Base-by-base conservation (phyloP, 53 echinoderm and acorn worm species). In the Echinometra lucunter region DNA sequence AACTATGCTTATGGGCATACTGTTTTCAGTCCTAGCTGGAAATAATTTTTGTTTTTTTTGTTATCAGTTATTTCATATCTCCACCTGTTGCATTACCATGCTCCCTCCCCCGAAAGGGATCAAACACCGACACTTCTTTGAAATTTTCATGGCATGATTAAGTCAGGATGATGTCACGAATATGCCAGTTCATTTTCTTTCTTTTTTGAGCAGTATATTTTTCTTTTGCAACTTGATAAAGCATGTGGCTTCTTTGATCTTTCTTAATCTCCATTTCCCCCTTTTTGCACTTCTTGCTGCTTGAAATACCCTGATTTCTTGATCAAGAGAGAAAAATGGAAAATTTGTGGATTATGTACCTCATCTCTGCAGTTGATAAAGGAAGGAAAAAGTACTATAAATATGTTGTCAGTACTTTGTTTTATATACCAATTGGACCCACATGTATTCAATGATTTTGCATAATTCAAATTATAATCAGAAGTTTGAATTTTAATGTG, bases 391-490 rank as follows among this genome's bases (percentile, higher is more conserved):
- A 85, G 85, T 85, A 85, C 85, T 85, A 85, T 85, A 47, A 85
- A 85, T 81, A n/a, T n/a, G 10, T 16, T n/a, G 47, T 49, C 85
- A 85, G 85, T 85, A 85, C 85, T 85, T 78, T 47, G 83, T 49
- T 85, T 85, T 85, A 49, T 85, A 85, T 45, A 23, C 21, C 8
- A n/a, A 82, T 45, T 44, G 44, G 37, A 85, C 85, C 85, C 85
- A 21, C 30, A 11, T 85, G 85, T 85, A 85, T 85, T 85, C 85
- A 85, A 45, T 28, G 1, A 19, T 85, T 19, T n/a, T 45, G n/a
- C 17, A 27, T 49, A 45, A 85, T 85, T 85, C 49, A 85, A 49
- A 53, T 27, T 6, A 81, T 81, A 44, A 11, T 82, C 25, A 35
- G 44, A 23, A 35, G 12, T 21, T 82, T 45, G 19, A 44, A 12